Evolutionary conservation across 2,797 vertebrate genomes (phyloP).

Genomic region (Cyclopterus lumpus): DNA sequence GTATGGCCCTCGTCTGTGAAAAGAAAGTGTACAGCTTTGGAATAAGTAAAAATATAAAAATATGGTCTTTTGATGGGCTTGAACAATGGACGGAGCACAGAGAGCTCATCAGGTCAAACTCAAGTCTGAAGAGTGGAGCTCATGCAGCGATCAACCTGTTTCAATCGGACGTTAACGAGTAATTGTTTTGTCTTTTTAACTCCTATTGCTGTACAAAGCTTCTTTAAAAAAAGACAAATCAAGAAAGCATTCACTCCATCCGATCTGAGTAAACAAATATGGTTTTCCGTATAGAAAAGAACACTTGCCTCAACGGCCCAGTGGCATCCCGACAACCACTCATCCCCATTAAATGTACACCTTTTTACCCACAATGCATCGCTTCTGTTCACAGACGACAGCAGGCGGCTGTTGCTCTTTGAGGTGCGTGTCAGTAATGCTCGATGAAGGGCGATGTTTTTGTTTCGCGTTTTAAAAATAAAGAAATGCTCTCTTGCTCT

Average conservation of each 20-base stretch:
- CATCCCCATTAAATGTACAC: not conserved
- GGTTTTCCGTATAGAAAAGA: not conserved
- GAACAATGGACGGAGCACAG: not conserved
- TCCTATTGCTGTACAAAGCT: not conserved
- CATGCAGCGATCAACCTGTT: not conserved
- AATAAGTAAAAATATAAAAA: not conserved
- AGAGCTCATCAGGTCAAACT: too few species aligned
- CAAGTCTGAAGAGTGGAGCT: not conserved
- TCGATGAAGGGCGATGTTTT: conserved; percentile 25
- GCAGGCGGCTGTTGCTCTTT: conserved; percentile 2
- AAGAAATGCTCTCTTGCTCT: not conserved
- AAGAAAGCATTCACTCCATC: not conserved
- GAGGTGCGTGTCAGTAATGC: not conserved
- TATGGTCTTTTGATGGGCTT: not conserved
- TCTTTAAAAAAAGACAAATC: not conserved
- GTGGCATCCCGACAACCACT: not conserved
- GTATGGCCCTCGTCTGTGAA: not conserved
- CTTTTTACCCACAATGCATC: not conserved
- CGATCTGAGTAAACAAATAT: not conserved
- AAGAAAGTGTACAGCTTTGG: not conserved
- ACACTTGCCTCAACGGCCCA: not conserved
- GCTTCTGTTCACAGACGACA: not conserved
- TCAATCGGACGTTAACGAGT: not conserved
- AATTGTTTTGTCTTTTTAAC: not conserved
- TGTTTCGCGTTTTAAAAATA: conserved; percentile 29